Conservation (phyloP, 2,888 invertebrate species). For the Listrodromus nycthemerus region DNA sequence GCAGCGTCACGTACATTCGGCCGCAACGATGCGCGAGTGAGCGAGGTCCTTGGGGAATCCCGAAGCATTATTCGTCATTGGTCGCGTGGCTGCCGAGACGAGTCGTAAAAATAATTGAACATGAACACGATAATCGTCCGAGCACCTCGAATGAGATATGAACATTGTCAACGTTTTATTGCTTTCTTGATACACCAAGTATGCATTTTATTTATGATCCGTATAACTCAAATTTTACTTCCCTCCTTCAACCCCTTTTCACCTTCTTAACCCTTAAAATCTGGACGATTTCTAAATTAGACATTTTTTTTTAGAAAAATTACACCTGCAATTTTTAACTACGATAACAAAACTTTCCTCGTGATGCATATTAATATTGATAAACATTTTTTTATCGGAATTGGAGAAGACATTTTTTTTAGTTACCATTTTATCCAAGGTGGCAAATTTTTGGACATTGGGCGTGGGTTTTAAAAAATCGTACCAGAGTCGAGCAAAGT, state of each 20-base stretch:
- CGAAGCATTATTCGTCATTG: constrained; percentile 66
- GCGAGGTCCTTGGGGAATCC: constrained; percentile 73
- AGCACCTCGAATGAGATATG: neutral
- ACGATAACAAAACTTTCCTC: no score
- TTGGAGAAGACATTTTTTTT: no score
- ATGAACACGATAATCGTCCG: constrained; percentile 9
- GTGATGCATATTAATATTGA: neutral
- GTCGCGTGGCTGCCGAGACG: constrained; percentile 66
- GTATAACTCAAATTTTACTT: no score
- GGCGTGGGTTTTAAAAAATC: neutral
- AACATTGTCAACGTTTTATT: constrained; percentile 5
- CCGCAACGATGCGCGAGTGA: constrained; percentile 38
- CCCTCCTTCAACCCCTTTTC: no score
- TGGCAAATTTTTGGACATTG: no score
- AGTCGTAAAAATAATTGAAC: constrained; percentile 44
- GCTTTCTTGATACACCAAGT: neutral
- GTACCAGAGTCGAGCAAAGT: neutral
- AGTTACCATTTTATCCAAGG: no score
- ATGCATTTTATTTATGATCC: neutral
- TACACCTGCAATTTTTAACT: no score
- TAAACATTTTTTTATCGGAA: no score
- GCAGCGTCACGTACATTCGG: constrained; percentile 58
- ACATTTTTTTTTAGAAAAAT: no score
- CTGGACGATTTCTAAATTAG: no score
- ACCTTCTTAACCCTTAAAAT: no score